A percentile compares a stretch with the other conserved stretches of the same genome.
Evolutionary conservation across 2,113 vertebrate species (phyloP).

Genomic region (Aphyosemion australe): DNA sequence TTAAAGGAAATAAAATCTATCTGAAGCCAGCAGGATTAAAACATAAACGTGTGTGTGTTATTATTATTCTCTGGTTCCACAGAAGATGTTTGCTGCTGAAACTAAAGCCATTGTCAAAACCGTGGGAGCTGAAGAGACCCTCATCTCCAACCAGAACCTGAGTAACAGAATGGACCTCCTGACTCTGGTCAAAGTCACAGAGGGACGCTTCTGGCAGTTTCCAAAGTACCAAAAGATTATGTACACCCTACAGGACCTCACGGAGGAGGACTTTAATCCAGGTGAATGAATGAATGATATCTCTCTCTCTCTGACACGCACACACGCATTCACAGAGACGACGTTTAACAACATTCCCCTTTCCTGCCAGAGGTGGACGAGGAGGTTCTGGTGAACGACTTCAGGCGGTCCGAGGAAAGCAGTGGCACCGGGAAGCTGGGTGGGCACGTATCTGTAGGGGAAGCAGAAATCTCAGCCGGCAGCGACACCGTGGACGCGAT

Average conservation of each 20-base stretch:
- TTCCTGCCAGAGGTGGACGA: background rate
- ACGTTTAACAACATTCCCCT: background rate
- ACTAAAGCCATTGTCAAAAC: background rate
- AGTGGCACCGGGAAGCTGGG: background rate
- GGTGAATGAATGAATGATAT: too few species aligned
- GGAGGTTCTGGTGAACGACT: constrained; percentile 8
- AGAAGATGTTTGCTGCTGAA: constrained; percentile 21
- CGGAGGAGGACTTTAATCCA: constrained; percentile 1
- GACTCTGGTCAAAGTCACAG: constrained; percentile 20
- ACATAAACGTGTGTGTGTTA: too few species aligned
- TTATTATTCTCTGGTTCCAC: background rate
- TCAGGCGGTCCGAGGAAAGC: background rate
- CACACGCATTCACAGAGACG: background rate
- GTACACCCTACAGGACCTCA: background rate
- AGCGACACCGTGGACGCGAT: constrained; percentile 4
- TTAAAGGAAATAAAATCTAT: too few species aligned
- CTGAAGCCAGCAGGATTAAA: too few species aligned
- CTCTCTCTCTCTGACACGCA: background rate
- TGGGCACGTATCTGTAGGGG: background rate
- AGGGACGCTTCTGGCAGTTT: background rate
- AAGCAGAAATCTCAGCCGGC: background rate
- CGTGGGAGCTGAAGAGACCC: constrained; percentile 4
- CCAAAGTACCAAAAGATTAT: constrained; percentile 2
- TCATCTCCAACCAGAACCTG: constrained; percentile 2
- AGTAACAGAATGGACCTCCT: constrained; percentile 8